These are phyloP conservation scores for Ladona fulva DNA, from an alignment of 1,140 invertebrate genomes.

Conservation along the genomic window DNA sequence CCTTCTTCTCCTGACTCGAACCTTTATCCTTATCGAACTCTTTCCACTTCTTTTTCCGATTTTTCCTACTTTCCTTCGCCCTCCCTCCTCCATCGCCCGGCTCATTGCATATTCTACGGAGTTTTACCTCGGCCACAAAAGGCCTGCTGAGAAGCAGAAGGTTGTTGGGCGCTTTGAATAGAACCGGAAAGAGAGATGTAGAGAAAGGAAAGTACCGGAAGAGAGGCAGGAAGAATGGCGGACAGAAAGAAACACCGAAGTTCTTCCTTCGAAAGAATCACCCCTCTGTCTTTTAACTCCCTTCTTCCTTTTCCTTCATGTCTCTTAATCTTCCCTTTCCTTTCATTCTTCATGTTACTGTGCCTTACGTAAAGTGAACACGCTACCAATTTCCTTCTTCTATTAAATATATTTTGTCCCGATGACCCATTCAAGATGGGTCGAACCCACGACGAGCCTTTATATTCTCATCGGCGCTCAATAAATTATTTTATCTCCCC, in stretches of 20 bases:
- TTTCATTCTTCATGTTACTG: too few species aligned
- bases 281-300: not conserved
- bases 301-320: not conserved
- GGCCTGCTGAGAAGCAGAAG: not conserved
- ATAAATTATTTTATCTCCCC: too few species aligned
- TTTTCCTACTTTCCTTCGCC: not conserved
- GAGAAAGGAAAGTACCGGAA: not conserved
- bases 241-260: not conserved
- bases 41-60: not conserved
- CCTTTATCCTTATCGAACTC: not conserved
- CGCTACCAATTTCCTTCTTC: too few species aligned
- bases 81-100: not conserved
- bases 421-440: too few species aligned
- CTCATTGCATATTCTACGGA: constrained; percentile 5
- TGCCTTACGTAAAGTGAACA: too few species aligned
- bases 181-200: not conserved
- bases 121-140: constrained; percentile 1
- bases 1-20: too few species aligned
- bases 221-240: not conserved
- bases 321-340: not conserved
- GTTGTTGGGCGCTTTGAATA: not conserved
- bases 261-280: not conserved
- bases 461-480: too few species aligned
- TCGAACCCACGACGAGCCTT: too few species aligned
- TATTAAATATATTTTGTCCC: too few species aligned